Conservation (phyloP, 2,888 invertebrate genomes). For the Latrodectus elegans region DNA sequence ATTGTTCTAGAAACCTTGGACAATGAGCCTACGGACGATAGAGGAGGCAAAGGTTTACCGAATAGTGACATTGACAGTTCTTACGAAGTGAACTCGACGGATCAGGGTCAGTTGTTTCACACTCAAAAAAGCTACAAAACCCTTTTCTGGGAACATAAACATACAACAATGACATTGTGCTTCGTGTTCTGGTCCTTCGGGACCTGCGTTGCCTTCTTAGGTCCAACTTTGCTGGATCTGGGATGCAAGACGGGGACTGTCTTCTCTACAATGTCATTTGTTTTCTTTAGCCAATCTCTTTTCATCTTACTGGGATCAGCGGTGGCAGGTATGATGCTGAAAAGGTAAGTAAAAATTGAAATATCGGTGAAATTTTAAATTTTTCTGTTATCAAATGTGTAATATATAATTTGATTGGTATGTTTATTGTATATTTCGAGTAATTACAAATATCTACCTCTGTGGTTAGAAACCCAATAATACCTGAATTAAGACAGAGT, state of each 20-base stretch:
- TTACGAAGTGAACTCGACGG: conserved; percentile 18
- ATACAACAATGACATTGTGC: conserved; percentile 76
- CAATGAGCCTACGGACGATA: conserved; percentile 22
- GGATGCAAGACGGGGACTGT: conserved; percentile 76
- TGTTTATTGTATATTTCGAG: too few relatives aligned
- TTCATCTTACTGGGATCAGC: conserved; percentile 77
- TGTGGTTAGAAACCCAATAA: too few relatives aligned
- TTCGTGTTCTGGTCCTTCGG: conserved; percentile 77
- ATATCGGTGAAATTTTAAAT: too few relatives aligned
- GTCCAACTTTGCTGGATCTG: conserved; percentile 77
- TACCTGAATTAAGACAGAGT: background rate
- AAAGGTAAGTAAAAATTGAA: conserved; percentile 73
- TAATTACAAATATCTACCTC: too few relatives aligned
- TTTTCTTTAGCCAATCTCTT: conserved; percentile 76
- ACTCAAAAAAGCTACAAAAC: conserved; percentile 72
- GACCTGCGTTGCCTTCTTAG: conserved; percentile 77
- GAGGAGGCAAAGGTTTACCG: conserved; percentile 21
- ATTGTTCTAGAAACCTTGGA: conserved; percentile 20
- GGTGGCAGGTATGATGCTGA: conserved; percentile 75
- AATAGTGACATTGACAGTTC: conserved; percentile 51
- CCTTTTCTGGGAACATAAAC: conserved; percentile 75
- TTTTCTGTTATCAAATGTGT: too few relatives aligned
- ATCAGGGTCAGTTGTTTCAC: background rate
- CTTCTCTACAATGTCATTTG: conserved; percentile 76
- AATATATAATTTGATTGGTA: too few relatives aligned